These are phyloP conservation scores for Volucella inflata DNA, from an alignment of 2,888 invertebrate genomes.

Conservation along the genomic window DNA sequence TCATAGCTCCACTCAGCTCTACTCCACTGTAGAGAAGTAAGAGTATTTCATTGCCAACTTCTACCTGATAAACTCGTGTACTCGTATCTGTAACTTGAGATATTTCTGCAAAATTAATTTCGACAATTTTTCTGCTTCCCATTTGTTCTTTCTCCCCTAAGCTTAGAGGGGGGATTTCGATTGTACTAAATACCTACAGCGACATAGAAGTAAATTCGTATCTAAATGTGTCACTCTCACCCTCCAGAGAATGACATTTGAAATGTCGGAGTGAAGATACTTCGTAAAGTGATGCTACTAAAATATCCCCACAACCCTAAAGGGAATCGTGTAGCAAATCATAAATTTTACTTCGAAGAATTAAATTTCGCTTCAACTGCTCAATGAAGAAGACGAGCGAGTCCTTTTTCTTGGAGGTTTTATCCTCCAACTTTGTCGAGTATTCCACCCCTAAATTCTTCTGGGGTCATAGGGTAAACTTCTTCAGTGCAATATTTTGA, in stretches of 20 bases:
- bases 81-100: slow-evolving; percentile 11
- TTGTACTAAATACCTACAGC: not conserved
- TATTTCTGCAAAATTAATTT: no score
- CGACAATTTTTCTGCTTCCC: no score
- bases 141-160: not conserved
- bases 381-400: slow-evolving; percentile 45
- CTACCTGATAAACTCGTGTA: slow-evolving; percentile 2
- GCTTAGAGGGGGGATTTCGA: no score
- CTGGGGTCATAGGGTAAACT: not conserved
- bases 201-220: slow-evolving; percentile 22
- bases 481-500: not conserved
- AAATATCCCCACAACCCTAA: not conserved
- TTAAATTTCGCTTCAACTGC: slow-evolving; percentile 71
- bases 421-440: not conserved
- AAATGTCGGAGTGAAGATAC: slow-evolving; percentile 15
- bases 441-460: not conserved
- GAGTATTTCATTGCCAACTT: not conserved
- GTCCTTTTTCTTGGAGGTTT: slow-evolving; percentile 24
- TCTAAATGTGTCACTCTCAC: slow-evolving; percentile 46
- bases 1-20: not conserved
- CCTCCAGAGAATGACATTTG: slow-evolving; percentile 28
- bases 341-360: slow-evolving; percentile 70
- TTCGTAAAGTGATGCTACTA: not conserved
- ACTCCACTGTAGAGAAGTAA: not conserved
- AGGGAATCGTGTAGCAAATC: slow-evolving; percentile 45